A percentile compares a stretch with the other conserved stretches of the same genome.
phyloP scores from a whole-genome alignment of 1,140 invertebrate species.

The Anastrepha obliqua region DNA sequence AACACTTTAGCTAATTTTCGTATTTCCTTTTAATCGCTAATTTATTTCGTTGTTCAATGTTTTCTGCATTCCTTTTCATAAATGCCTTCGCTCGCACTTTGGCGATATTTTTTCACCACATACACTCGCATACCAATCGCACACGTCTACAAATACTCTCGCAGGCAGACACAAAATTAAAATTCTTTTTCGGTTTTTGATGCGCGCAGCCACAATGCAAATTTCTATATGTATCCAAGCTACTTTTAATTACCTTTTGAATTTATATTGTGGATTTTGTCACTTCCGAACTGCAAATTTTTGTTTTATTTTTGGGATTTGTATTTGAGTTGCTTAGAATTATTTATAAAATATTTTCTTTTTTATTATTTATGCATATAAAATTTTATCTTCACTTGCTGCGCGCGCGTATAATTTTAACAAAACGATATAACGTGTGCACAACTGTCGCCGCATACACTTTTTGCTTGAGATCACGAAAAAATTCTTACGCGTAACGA shows the following conservation, averaged over 20 bases:
- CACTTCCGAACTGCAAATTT: conserved; percentile 38
- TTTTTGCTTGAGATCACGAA: conserved; percentile 31
- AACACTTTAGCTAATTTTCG: background rate
- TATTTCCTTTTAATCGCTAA: conserved; percentile 1
- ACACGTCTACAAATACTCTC: conserved; percentile 28
- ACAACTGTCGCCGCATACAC: conserved; percentile 24
- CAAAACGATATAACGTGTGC: background rate
- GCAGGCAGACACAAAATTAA: conserved; percentile 37
- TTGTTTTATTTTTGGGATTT: background rate
- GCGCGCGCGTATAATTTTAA: conserved; percentile 20
- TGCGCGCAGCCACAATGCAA: conserved; percentile 36
- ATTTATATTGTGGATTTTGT: conserved; percentile 49
- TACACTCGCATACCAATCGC: conserved; percentile 19
- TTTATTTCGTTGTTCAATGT: conserved; percentile 10
- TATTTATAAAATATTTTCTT: conserved; percentile 13
- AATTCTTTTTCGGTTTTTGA: conserved; percentile 13
- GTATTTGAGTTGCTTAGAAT: background rate
- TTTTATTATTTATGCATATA: background rate
- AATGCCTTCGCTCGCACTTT: conserved; percentile 6
- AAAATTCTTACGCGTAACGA: conserved; percentile 34
- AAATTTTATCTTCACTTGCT: conserved; percentile 32
- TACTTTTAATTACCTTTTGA: conserved; percentile 49
- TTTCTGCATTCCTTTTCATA: conserved; percentile 30
- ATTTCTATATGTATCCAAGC: background rate
- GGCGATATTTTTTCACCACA: conserved; percentile 31